These are phyloP conservation scores for Nesometra sesokonis DNA, from an alignment of 35 echinoderm and acorn worm genomes.

Conservation along the genomic window DNA sequence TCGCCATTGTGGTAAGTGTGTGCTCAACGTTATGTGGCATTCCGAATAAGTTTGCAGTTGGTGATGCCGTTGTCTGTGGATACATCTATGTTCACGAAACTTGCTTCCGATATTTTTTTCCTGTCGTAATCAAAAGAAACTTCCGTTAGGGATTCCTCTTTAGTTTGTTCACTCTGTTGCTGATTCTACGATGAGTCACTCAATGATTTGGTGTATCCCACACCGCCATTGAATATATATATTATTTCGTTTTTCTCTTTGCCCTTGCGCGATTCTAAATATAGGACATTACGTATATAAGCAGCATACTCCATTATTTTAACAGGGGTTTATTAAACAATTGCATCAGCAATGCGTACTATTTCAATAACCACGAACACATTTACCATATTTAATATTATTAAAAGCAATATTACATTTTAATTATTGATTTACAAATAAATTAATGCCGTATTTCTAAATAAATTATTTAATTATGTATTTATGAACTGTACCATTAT, in stretches of 20 bases:
- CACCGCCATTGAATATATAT: background rate
- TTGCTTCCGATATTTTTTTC: background rate
- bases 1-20: background rate
- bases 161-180: background rate
- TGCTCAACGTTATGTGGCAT: background rate
- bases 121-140: background rate
- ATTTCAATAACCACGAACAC: too few species aligned
- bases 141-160: background rate
- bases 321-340: too few species aligned
- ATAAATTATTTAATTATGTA: too few species aligned
- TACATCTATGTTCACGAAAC: background rate
- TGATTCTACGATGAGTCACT: background rate
- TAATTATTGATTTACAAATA: too few species aligned
- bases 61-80: background rate
- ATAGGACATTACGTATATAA: too few species aligned
- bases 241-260: too few species aligned
- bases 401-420: too few species aligned
- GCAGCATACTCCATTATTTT: background rate
- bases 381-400: too few species aligned
- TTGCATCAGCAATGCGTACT: too few species aligned
- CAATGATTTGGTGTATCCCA: background rate
- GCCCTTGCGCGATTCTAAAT: too few species aligned
- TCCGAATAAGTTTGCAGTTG: background rate
- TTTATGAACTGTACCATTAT: background rate
- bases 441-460: too few species aligned